phyloP scores from a whole-genome alignment of 2,113 vertebrate species.

The Cercocebus atys region DNA sequence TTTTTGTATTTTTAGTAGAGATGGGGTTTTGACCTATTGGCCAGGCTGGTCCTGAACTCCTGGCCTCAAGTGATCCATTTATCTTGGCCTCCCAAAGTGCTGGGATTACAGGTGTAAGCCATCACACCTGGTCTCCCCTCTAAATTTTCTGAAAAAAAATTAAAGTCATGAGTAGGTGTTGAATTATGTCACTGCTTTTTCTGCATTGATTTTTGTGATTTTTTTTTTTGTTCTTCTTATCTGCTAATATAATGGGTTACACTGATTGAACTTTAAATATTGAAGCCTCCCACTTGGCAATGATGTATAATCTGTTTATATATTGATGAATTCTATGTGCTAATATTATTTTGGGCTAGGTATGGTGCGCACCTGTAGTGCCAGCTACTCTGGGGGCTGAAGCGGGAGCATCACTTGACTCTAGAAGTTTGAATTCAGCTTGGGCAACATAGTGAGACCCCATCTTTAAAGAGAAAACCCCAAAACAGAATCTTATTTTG shows the following conservation, averaged over 20 bases:
- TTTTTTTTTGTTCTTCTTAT: not conserved
- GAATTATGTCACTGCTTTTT: not conserved
- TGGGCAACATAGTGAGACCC: not conserved
- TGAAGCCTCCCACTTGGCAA: not conserved
- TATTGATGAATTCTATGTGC: not conserved
- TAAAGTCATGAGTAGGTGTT: not conserved
- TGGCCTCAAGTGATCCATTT: too few species aligned
- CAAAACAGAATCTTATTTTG: not conserved
- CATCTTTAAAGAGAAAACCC: not conserved
- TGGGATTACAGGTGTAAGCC: too few species aligned
- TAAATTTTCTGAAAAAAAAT: not conserved
- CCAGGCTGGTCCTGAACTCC: too few species aligned
- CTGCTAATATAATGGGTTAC: not conserved
- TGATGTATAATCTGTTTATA: not conserved
- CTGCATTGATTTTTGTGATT: not conserved
- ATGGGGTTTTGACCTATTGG: too few species aligned
- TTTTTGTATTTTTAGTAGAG: too few species aligned
- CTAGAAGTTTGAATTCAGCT: not conserved
- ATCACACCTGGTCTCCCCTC: too few species aligned
- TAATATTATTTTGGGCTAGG: not conserved
- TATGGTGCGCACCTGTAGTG: not conserved
- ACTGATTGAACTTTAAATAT: not conserved
- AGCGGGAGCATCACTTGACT: not conserved
- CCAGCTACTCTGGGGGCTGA: not conserved
- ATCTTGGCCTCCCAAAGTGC: too few species aligned